phyloP scores from a whole-genome alignment of 2,113 vertebrate genomes.

The Sclerurus mexicanus region DNA sequence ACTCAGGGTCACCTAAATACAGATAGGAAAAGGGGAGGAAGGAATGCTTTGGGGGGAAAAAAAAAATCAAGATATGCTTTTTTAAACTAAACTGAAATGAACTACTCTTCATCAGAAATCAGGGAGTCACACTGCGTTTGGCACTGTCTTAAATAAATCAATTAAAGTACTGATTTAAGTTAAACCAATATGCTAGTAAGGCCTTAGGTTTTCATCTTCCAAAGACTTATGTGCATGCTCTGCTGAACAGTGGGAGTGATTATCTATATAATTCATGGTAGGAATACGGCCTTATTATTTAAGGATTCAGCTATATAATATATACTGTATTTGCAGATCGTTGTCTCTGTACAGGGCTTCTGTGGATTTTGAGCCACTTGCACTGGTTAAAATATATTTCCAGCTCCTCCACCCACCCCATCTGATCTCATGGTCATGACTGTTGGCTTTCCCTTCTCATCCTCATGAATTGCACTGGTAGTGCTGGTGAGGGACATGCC shows the following conservation, averaged over 20 bases:
- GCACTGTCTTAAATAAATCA: slow-evolving; percentile 40
- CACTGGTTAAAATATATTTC: background rate
- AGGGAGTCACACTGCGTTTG: background rate
- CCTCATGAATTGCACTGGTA: background rate
- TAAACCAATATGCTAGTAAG: slow-evolving; percentile 51
- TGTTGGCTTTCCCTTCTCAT: background rate
- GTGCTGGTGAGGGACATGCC: background rate
- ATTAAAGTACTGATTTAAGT: slow-evolving; percentile 48
- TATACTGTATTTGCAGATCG: background rate
- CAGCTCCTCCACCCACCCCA: background rate
- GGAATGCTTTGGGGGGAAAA: background rate
- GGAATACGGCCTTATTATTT: slow-evolving; percentile 12
- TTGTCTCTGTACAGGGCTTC: background rate
- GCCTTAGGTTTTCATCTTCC: slow-evolving; percentile 52
- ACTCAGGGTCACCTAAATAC: background rate
- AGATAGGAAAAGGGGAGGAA: background rate
- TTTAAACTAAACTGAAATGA: background rate
- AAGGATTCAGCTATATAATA: background rate
- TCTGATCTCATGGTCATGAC: accelerated
- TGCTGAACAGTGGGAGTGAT: slow-evolving; percentile 50
- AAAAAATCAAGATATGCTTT: accelerated
- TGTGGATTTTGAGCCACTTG: background rate
- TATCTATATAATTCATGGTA: slow-evolving; percentile 44
- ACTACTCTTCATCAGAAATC: background rate
- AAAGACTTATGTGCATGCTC: slow-evolving; percentile 37